Conservation (phyloP, 2,888 invertebrate genomes). For the Mythimna lalbum region DNA sequence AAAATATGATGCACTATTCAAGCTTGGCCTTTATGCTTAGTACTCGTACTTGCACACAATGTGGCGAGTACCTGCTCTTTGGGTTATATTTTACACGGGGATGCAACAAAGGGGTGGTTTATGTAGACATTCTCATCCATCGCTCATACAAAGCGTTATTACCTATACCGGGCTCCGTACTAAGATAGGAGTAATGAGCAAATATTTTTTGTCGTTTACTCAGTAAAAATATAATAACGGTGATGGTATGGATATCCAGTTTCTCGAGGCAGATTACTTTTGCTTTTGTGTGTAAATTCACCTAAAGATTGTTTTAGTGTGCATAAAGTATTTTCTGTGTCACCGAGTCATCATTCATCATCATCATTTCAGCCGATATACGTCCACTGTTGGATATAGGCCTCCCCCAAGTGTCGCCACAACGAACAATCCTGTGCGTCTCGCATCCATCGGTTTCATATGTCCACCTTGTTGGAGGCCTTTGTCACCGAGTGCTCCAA, state of each 20-base stretch:
- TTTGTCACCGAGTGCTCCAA: too few relatives aligned
- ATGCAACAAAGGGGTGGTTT: conserved; percentile 47
- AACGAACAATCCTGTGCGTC: too few relatives aligned
- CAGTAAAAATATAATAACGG: not conserved
- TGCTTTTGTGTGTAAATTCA: too few relatives aligned
- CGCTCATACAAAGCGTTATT: conserved; percentile 35
- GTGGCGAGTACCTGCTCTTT: conserved; percentile 48
- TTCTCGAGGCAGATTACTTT: not conserved
- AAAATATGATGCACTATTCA: conserved; percentile 55
- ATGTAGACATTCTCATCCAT: conserved; percentile 32
- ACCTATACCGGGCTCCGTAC: not conserved
- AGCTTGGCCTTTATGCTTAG: conserved; percentile 42
- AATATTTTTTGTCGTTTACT: conserved; percentile 15
- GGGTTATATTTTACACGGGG: conserved; percentile 42
- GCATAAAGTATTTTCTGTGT: too few relatives aligned
- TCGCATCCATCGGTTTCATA: too few relatives aligned
- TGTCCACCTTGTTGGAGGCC: too few relatives aligned
- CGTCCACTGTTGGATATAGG: too few relatives aligned
- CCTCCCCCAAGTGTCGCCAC: too few relatives aligned
- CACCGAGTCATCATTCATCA: too few relatives aligned
- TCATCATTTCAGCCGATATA: too few relatives aligned
- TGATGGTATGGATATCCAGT: not conserved
- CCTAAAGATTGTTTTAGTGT: too few relatives aligned
- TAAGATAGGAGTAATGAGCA: conserved; percentile 4
- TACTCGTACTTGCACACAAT: conserved; percentile 48